These are phyloP conservation scores for Thryonomys swinderianus DNA, from an alignment of 2,113 vertebrate species.

Conservation along the genomic window DNA sequence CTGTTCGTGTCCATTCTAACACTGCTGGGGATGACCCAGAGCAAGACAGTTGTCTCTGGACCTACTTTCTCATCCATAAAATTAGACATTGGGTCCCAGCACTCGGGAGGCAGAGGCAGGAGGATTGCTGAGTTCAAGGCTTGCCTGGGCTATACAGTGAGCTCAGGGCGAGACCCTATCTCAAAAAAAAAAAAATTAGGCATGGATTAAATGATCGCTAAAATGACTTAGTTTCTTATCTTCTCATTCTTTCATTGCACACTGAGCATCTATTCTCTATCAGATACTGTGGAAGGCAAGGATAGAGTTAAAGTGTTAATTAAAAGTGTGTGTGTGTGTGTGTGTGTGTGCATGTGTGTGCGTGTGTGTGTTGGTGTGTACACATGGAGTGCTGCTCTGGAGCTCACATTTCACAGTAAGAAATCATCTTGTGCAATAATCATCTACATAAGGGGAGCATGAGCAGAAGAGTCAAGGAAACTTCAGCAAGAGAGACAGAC, in stretches of 20 bases:
- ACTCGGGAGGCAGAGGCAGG: too few relatives aligned
- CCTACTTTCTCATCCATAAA: background rate
- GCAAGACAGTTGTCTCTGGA: background rate
- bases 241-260: background rate
- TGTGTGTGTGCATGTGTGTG: background rate
- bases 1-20: background rate
- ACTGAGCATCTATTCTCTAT: background rate
- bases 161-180: too few relatives aligned
- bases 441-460: background rate
- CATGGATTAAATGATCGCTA: background rate
- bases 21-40: background rate
- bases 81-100: background rate
- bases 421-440: background rate
- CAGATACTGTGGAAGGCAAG: background rate
- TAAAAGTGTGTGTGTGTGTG: background rate
- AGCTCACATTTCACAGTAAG: background rate
- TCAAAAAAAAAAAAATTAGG: too few relatives aligned
- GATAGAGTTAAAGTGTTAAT: constrained; percentile 22
- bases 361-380: background rate
- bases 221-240: background rate
- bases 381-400: background rate
- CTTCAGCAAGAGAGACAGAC: background rate
- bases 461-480: background rate
- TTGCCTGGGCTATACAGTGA: too few relatives aligned
- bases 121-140: too few relatives aligned